Conservation (phyloP, 2,888 invertebrate species). For the Tanypteryx hageni region DNA sequence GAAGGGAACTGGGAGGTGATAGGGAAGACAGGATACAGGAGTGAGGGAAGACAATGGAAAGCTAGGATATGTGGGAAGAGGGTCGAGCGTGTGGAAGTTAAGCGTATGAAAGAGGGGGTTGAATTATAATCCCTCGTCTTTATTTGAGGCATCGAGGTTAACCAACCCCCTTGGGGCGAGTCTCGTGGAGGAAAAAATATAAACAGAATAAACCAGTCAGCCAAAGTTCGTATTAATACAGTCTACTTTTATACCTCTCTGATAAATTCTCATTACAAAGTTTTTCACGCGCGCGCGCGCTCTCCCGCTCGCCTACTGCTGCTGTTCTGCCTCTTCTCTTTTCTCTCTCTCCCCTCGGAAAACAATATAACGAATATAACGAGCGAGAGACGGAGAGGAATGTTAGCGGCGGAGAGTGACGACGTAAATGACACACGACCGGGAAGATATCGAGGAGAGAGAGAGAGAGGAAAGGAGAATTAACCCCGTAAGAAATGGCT, state of each 20-base stretch:
- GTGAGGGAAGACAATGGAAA: too few species aligned
- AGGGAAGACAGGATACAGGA: too few species aligned
- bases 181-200: neutral
- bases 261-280: slow-evolving; percentile 62
- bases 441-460: neutral
- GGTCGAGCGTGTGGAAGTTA: too few species aligned
- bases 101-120: neutral
- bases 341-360: neutral
- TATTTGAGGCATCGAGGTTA: slow-evolving; percentile 43
- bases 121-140: slow-evolving; percentile 53
- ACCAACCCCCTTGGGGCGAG: neutral
- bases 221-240: slow-evolving; percentile 58
- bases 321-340: neutral
- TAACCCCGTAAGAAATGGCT: too few species aligned
- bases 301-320: neutral
- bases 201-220: slow-evolving; percentile 17
- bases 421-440: neutral
- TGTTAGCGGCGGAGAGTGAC: neutral
- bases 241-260: slow-evolving; percentile 43
- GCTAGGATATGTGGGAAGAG: too few species aligned
- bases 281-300: slow-evolving; percentile 27
- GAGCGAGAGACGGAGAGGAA: neutral
- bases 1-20: too few species aligned
- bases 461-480: too few species aligned
- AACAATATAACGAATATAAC: neutral